phyloP scores from a whole-genome alignment of 2,113 vertebrate species.

The Equus quagga region DNA sequence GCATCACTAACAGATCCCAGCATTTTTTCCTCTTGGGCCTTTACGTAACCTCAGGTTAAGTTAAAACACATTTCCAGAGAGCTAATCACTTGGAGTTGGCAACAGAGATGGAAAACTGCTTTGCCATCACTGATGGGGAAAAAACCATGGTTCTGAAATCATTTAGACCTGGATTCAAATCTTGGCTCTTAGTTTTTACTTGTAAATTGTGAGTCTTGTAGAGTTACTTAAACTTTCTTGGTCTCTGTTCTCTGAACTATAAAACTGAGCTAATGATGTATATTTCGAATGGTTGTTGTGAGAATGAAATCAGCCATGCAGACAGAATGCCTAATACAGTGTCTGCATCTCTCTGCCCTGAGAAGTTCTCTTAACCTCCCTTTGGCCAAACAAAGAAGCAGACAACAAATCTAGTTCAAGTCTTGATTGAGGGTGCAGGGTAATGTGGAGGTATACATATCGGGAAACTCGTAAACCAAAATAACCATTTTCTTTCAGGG shows the following conservation, averaged over 20 bases:
- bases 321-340: background rate
- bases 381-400: background rate
- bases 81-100: background rate
- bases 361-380: background rate
- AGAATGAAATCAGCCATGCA: background rate
- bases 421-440: background rate
- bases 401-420: background rate
- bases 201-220: background rate
- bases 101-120: background rate
- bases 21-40: background rate
- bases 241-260: background rate
- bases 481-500: background rate
- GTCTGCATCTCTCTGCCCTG: background rate
- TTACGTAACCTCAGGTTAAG: background rate
- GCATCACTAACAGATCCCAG: background rate
- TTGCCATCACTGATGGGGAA: background rate
- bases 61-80: background rate
- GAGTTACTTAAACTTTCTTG: background rate
- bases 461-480: background rate
- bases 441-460: background rate
- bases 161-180: background rate
- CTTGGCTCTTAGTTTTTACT: background rate
- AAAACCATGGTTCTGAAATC: background rate
- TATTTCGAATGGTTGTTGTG: background rate
- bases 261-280: background rate